These are phyloP conservation scores for Rhagoletis pomonella DNA, from an alignment of 1,140 invertebrate species.

Conservation along the genomic window DNA sequence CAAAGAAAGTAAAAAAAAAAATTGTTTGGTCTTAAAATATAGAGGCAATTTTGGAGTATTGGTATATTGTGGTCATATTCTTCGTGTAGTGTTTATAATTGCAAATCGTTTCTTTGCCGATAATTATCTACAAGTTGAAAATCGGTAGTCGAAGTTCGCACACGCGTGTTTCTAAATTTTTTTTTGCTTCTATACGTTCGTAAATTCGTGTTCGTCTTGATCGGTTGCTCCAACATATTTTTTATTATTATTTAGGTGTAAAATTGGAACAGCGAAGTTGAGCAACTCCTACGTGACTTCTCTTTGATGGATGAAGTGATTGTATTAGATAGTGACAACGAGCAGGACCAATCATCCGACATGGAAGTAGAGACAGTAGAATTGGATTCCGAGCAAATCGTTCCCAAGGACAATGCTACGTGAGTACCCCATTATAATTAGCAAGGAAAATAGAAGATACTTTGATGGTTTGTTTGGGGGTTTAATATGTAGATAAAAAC, in stretches of 20 bases:
- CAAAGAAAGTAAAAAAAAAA: no score
- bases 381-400: constrained; percentile 55
- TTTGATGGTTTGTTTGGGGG: no score
- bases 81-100: background rate
- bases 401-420: constrained; percentile 58
- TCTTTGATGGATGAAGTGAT: constrained; percentile 58
- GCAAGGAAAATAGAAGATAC: background rate
- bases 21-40: no score
- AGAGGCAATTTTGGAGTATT: background rate
- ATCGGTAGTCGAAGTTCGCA: background rate
- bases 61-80: background rate
- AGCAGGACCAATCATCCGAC: constrained; percentile 52
- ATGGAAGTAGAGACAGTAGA: constrained; percentile 56
- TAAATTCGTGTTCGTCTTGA: background rate
- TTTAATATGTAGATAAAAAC: no score
- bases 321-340: constrained; percentile 57
- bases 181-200: background rate
- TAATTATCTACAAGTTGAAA: background rate
- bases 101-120: background rate
- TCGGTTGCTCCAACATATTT: constrained; percentile 3
- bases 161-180: background rate
- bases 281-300: background rate
- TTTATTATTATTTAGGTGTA: background rate
- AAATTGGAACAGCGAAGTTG: background rate
- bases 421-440: constrained; percentile 38